Conservation (phyloP, 2,797 vertebrate genomes). For the Protosalanx chinensis region DNA sequence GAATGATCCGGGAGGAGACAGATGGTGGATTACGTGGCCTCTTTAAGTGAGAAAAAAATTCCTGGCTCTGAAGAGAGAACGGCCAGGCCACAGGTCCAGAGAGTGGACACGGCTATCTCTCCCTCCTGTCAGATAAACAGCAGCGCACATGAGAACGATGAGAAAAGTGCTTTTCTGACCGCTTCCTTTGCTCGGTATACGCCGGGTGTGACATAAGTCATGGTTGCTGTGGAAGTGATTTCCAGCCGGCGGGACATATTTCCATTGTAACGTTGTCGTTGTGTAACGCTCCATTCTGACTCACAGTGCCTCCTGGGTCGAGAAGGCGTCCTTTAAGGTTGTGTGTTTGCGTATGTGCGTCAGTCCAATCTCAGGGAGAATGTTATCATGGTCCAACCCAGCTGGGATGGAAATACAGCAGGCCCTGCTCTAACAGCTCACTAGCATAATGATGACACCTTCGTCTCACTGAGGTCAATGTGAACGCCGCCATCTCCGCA, state of each 20-base stretch:
- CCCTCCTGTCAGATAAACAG: constrained; percentile 6
- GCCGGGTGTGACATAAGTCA: too few relatives aligned
- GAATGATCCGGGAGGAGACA: constrained; percentile 13
- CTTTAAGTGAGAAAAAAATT: constrained; percentile 29
- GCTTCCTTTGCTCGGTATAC: too few relatives aligned
- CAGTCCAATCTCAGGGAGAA: constrained; percentile 51
- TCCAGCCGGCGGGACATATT: too few relatives aligned
- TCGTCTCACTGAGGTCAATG: constrained; percentile 26
- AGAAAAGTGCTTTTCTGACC: too few relatives aligned
- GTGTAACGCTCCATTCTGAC: too few relatives aligned
- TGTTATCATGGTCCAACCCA: constrained; percentile 51
- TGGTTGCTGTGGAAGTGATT: too few relatives aligned
- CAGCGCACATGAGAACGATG: too few relatives aligned
- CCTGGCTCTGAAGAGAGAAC: constrained; percentile 37
- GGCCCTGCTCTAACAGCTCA: constrained; percentile 33
- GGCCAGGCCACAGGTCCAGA: constrained; percentile 20
- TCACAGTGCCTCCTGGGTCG: too few relatives aligned
- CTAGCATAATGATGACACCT: constrained; percentile 52
- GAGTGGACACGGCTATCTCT: constrained; percentile 3
- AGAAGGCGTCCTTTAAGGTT: constrained; percentile 29
- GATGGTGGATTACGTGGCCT: constrained; percentile 9
- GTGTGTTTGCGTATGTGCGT: constrained; percentile 5
- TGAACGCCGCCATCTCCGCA: not conserved
- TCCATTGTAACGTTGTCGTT: too few relatives aligned
- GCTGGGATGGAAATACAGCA: constrained; percentile 51